Conservation (phyloP, 2,113 vertebrate species). For the Piprites chloris region DNA sequence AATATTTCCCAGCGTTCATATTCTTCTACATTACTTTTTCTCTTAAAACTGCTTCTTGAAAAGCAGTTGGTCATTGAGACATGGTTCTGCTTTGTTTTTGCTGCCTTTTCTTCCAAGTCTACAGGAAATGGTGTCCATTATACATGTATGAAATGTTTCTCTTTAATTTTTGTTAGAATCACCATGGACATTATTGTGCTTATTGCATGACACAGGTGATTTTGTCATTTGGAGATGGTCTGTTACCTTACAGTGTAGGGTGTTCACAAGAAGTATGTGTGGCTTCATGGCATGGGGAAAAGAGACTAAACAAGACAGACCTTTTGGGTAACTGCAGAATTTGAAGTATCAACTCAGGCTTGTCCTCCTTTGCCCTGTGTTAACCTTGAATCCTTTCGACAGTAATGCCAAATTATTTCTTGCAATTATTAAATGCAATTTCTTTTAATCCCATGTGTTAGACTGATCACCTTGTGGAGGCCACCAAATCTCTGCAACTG, state of each 20-base stretch:
- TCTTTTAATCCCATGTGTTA: not conserved
- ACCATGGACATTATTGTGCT: not conserved
- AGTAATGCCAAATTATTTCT: not conserved
- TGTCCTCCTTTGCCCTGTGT: not conserved
- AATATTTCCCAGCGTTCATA: not conserved
- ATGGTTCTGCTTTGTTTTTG: not conserved
- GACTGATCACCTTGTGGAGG: not conserved
- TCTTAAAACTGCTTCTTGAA: not conserved
- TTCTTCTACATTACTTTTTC: not conserved
- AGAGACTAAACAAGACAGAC: not conserved
- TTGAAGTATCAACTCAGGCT: not conserved
- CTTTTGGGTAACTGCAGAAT: not conserved
- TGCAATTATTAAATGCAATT: not conserved
- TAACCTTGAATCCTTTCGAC: not conserved
- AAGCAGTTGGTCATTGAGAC: not conserved
- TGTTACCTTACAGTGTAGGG: rapidly evolving
- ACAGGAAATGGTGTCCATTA: not conserved
- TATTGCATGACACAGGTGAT: not conserved
- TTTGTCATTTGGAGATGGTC: not conserved
- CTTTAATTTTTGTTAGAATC: not conserved
- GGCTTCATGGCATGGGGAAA: not conserved
- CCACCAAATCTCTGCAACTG: not conserved
- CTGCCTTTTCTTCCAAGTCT: not conserved
- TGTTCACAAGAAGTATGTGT: not conserved
- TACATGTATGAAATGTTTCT: not conserved